Evolutionary conservation across 2,113 vertebrate species (phyloP), one percentile per base, ranked within the genome.

Genomic region (Pygoscelis antarcticus): DNA sequence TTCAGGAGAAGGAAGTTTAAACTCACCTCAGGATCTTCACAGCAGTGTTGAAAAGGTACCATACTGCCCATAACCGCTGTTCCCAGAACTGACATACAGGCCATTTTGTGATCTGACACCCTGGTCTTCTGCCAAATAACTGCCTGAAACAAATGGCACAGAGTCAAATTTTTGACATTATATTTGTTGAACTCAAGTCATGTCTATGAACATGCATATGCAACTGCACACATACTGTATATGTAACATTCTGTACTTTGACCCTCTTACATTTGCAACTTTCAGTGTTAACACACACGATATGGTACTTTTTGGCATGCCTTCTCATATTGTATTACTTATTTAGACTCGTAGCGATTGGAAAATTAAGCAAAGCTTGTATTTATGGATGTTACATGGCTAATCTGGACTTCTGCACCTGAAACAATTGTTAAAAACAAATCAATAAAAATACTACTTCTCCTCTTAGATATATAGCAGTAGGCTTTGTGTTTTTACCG

Each of bases 101-200:
- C 99, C 94, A 98, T 98, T 98, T 99, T 99, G 98, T 98, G 98
- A 98, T 99, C 99, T 9, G 98, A 98, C 93, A 98, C 99, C 96
- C 97, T 99, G 96, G 98, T 97, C 97, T 99, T 99, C 97, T 99
- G 99, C 99, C 99, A 99, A 94, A 99, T 93, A 97, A 98, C 97
- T 97, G 98, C 98, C 99, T 99, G 98, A 96, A 98, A 98, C 93
- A 98, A 97, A 99, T 57, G 94, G 97, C 92, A 99, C 91, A 94
- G 96, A 97, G 93, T 97, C 97, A 98, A 98, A 97, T 87, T 97
- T 97, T 97, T 98, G 98, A 96, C 78, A 98, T 92, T 98, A 98
- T 98, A 97, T 95, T 97, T 93, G 97, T 7, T 97, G 96, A 98
- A 96, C 85, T 96, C 74, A 96, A 96, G 70, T 96, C 94, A 95